Base-by-base conservation (phyloP, 1,140 invertebrate species). In the Arctopsyche grandis region DNA sequence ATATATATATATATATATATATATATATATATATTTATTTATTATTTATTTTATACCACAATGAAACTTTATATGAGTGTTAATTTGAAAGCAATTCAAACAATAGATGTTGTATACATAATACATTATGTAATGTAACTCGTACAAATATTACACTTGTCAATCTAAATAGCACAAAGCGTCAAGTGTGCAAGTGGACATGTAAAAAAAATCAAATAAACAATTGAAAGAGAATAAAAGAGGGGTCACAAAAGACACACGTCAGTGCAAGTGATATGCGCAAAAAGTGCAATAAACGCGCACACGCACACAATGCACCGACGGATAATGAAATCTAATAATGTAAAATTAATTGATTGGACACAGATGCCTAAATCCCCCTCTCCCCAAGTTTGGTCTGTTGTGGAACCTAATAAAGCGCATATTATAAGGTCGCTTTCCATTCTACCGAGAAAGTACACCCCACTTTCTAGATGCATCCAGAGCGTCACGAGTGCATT, bases 281-380 rank as follows among this genome's bases (percentile, higher is more conserved):
- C 60, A 69, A 12, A 66, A 22, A 38, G 29, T 38, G 29, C 10
- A 29, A 66, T 29, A 66, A 80, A 80, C 46, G 75, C 52, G 29
- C 38, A 52, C 16, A 69, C 77, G 73, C 19, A 0, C 60, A 56
- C 74, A 73, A 74, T 9, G 56, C 46, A 69, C 63, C 22, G 43
- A 56, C n/a, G 43, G 22, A 46, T 78, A 80, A 82, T 82, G 77
- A 82, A 80, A 80, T 82, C 73, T 75, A 83, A 83, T 83, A 83
- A 83, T 83, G 75, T 71, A 79, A 80, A 81, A 81, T 83, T 83
- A 83, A 83, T 83, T 83, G 82, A 83, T 83, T 81, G 78, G 79
- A 83, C 76, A 81, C 80, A 77, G 77, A 78, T 69, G 77, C 48
- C 22, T 74, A 60, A 52, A 52, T 12, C 16, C 69, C 38, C 69